Base-by-base conservation (phyloP, 2,888 invertebrate species). In the Lacanobia oleracea region DNA sequence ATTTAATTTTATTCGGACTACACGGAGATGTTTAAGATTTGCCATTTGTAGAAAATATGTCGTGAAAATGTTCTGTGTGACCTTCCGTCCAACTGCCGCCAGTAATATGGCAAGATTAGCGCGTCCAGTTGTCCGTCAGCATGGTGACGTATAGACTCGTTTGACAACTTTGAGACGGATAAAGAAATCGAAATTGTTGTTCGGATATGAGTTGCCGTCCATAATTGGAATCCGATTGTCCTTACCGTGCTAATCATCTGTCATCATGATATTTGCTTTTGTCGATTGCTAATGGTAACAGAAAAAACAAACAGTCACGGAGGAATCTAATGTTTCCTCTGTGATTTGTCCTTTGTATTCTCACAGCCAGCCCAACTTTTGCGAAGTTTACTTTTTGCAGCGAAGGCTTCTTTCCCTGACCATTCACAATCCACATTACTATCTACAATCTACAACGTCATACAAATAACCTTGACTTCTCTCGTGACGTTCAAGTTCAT, bases 111-210 rank as follows among this genome's bases (percentile, higher is more conserved):
- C 21, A 54, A 60, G 21, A 60, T 53, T 43, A 37, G 63, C n/a
- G 50, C 53, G 57, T n/a, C 37, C 62, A 48, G 57, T 62, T 27
- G 48, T 54, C 45, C 63, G 43, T 64, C 63, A 48, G 33, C 16
- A 16, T 12, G 27, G 51, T 79, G 71, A 72, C 68, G 75, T 48
- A 57, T 8, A 53, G 66, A 83, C 84, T 68, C 43, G 84, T 82
- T 74, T 74, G 71, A 67, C 81, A 64, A 67, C 60, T 67, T 68
- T 53, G 48, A 50, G 48, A 65, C 54, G 33, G 48, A 82, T 77
- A 56, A 67, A 71, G 37, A 77, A 78, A 64, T 70, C 67, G 27
- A 59, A 83, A 70, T 48, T 51, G 60, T 75, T 69, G 53, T 53
- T 60, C 51, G 48, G 64, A 56, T 48, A 65, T 61, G 53, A 67